Evolutionary conservation across 2,113 vertebrate species (phyloP).

Genomic region (Chionodraco myersi): DNA sequence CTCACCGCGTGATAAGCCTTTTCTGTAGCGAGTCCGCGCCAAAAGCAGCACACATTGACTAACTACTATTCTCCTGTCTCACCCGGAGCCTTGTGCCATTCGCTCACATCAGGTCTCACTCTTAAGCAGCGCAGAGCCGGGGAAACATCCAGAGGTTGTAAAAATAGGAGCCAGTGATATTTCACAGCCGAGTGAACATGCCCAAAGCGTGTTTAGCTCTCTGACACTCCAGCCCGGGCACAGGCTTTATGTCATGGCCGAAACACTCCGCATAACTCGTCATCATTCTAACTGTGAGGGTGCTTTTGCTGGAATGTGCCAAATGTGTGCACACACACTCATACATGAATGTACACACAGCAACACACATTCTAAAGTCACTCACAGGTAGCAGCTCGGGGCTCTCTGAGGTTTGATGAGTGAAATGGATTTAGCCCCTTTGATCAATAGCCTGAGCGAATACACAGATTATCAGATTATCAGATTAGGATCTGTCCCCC

Average conservation of each 20-base stretch:
- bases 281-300: conserved; percentile 55
- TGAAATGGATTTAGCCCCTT: conserved; percentile 75
- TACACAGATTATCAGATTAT: conserved; percentile 82
- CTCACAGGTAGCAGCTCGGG: conserved; percentile 58
- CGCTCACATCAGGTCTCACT: conserved; percentile 69
- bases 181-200: conserved; percentile 75
- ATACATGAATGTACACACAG: conserved; percentile 24
- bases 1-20: conserved; percentile 31
- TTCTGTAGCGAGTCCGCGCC: conserved; percentile 19
- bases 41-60: conserved; percentile 36
- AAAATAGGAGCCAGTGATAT: conserved; percentile 80
- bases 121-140: conserved; percentile 55
- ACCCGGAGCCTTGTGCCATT: conserved; percentile 48
- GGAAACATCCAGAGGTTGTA: conserved; percentile 77
- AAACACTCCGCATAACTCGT: conserved; percentile 68
- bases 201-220: conserved; percentile 68
- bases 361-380: not conserved
- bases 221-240: conserved; percentile 55
- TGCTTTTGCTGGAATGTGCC: conserved; percentile 47
- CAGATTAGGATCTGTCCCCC: conserved; percentile 77
- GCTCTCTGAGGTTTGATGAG: conserved; percentile 70
- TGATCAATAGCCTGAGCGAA: conserved; percentile 80
- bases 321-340: conserved; percentile 3
- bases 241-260: conserved; percentile 67
- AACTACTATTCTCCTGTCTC: conserved; percentile 22